Percentiles rank a stretch among this genome's conserved stretches.
Evolutionary conservation across 2,888 invertebrate species (phyloP).

Genomic region (Seira sanloemensis): DNA sequence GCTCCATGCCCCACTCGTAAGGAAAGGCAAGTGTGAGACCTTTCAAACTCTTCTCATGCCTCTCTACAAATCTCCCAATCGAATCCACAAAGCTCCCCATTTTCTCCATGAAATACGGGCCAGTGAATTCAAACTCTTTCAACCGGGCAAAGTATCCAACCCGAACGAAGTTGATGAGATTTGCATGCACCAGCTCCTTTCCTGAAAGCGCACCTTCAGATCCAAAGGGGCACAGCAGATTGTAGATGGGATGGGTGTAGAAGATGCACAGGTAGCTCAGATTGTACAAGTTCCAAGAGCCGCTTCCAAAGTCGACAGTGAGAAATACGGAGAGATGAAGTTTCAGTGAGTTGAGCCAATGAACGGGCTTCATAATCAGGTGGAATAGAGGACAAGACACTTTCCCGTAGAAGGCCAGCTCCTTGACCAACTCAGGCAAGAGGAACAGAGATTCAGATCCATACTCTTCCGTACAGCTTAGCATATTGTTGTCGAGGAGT

Average conservation of each 20-base stretch:
- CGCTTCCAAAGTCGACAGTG: constrained; percentile 24
- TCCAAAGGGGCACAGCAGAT: constrained; percentile 23
- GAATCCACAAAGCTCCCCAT: constrained; percentile 21
- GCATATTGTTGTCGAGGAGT: not conserved
- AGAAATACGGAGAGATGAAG: constrained; percentile 38
- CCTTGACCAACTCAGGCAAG: constrained; percentile 31
- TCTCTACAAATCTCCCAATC: constrained; percentile 27
- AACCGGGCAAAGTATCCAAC: constrained; percentile 25
- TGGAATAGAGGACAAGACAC: constrained; percentile 13
- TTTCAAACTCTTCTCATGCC: constrained; percentile 14
- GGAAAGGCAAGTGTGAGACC: constrained; percentile 13
- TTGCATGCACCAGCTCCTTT: constrained; percentile 18
- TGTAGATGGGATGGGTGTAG: constrained; percentile 39
- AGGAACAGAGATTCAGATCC: constrained; percentile 21
- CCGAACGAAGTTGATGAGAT: constrained; percentile 19
- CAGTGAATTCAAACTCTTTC: constrained; percentile 28
- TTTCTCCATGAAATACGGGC: constrained; percentile 37
- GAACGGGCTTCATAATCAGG: constrained; percentile 21
- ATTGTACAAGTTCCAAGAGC: not conserved
- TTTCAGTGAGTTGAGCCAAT: constrained; percentile 41
- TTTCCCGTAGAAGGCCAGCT: constrained; percentile 35
- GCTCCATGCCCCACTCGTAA: constrained; percentile 42
- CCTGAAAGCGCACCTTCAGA: not conserved
- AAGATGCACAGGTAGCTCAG: constrained; percentile 22
- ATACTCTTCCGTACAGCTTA: not conserved